These are phyloP conservation scores for Trialeurodes vaporariorum DNA, from an alignment of 1,140 invertebrate species.

Conservation along the genomic window DNA sequence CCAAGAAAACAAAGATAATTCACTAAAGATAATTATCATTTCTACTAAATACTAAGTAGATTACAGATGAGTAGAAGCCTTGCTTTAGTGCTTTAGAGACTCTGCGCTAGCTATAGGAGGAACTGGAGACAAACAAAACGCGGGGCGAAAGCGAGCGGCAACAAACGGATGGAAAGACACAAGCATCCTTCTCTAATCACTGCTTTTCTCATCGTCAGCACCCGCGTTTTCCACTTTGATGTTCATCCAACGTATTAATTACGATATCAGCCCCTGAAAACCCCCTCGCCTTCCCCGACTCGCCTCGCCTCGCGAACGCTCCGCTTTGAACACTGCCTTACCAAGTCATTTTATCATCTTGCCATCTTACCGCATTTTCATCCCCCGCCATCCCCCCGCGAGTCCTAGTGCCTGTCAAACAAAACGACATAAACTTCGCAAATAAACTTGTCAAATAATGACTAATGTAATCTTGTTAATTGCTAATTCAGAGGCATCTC, in stretches of 20 bases:
- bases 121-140: neutral
- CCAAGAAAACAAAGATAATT: neutral
- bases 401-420: neutral
- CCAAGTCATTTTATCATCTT: neutral
- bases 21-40: neutral
- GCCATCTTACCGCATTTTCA: neutral
- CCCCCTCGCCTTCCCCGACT: neutral
- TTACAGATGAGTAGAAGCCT: neutral
- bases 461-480: constrained; percentile 1
- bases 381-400: no score
- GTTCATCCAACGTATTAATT: neutral
- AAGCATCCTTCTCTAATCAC: neutral
- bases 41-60: constrained; percentile 1
- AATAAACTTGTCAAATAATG: neutral
- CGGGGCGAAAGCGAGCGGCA: no score
- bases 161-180: neutral
- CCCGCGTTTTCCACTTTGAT: neutral
- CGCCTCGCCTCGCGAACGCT: neutral
- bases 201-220: neutral
- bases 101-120: no score
- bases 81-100: neutral
- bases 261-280: neutral
- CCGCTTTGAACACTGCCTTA: neutral
- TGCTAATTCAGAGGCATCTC: neutral
- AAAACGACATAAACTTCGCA: neutral